A percentile compares a stretch with the other conserved stretches of the same genome.
These are phyloP conservation scores for Lasioglossum leucozonium DNA, from an alignment of 2,888 invertebrate species.

Conservation along the genomic window DNA sequence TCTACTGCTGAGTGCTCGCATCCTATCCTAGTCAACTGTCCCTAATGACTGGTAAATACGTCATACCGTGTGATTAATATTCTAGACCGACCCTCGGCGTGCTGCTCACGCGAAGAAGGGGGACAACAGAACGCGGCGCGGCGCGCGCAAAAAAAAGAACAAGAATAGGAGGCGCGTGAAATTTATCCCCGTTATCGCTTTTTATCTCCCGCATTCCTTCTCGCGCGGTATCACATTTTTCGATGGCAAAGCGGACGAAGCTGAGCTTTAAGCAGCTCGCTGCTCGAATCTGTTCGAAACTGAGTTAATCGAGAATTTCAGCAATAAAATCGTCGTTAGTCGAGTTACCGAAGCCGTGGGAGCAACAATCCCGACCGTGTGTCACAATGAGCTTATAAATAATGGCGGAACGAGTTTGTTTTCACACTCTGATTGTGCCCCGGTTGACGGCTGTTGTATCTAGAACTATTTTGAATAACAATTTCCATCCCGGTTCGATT, in stretches of 20 bases:
- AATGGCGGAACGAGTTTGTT: constrained; percentile 48
- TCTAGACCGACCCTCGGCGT: constrained; percentile 46
- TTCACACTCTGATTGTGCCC: constrained; percentile 53
- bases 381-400: constrained; percentile 7
- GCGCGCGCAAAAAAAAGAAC: constrained; percentile 10
- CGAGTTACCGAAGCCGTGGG: background rate
- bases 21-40: constrained; percentile 57
- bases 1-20: constrained; percentile 42
- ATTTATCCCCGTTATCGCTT: constrained; percentile 12
- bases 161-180: constrained; percentile 13
- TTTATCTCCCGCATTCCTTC: background rate
- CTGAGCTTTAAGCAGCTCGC: background rate
- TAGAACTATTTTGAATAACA: constrained; percentile 39
- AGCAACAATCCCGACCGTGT: background rate
- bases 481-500: constrained; percentile 29
- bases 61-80: constrained; percentile 73
- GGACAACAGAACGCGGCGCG: constrained; percentile 13
- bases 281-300: background rate
- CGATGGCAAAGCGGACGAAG: background rate
- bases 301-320: background rate
- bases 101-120: constrained; percentile 34
- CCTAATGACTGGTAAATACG: constrained; percentile 71
- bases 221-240: background rate
- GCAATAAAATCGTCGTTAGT: background rate
- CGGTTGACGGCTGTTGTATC: constrained; percentile 32